phyloP scores from a whole-genome alignment of 2,113 vertebrate species.

The Apus apus region DNA sequence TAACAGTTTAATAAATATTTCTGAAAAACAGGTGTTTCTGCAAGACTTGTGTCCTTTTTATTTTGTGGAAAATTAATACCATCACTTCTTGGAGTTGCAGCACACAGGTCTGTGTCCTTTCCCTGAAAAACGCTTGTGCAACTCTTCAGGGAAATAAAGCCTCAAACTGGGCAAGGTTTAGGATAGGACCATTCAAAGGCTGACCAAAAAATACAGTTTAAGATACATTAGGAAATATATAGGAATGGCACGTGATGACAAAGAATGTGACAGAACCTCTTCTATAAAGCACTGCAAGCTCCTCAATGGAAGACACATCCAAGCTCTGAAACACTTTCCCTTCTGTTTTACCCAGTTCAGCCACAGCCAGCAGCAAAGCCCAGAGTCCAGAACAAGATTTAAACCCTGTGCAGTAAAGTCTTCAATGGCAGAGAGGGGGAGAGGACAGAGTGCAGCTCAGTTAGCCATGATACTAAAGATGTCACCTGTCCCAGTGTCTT shows the following conservation, averaged over 20 bases:
- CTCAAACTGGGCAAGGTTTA: background rate
- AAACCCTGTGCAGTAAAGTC: background rate
- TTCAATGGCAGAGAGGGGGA: background rate
- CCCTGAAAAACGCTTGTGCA: background rate
- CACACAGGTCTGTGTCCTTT: background rate
- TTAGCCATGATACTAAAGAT: background rate
- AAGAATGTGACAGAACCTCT: background rate
- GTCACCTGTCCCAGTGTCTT: background rate
- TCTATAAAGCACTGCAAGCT: background rate
- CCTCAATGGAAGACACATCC: background rate
- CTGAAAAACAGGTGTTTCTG: slow-evolving; percentile 22
- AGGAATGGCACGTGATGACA: background rate
- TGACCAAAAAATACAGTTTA: background rate
- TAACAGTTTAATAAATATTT: slow-evolving; percentile 72
- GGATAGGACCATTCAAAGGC: background rate
- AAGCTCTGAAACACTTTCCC: background rate
- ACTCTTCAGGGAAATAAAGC: background rate
- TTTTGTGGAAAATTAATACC: background rate
- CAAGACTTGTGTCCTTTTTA: background rate
- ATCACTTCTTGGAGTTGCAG: background rate
- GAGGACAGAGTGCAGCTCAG: background rate
- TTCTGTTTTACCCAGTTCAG: background rate
- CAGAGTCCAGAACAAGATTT: background rate
- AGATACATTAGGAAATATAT: background rate
- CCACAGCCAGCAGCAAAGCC: background rate